Conservation (phyloP, 1,140 invertebrate species). For the Teleogryllus occipitalis region DNA sequence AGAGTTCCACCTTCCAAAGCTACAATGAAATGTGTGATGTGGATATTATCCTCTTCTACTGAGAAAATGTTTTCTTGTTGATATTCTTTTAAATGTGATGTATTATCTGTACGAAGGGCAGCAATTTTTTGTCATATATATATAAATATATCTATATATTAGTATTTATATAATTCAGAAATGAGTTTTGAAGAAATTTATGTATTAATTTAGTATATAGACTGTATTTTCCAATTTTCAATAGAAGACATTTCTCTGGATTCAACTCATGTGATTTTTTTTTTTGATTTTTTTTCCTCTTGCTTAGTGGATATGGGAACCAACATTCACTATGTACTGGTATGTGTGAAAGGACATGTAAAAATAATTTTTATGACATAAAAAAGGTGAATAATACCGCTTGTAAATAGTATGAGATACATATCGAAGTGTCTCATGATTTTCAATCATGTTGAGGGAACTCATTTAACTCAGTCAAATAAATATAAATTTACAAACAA, state of each 20-base stretch:
- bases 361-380: background rate
- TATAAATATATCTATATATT: background rate
- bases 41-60: background rate
- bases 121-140: background rate
- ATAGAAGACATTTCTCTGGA: background rate
- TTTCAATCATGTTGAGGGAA: constrained; percentile 4
- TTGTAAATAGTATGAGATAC: background rate
- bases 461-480: constrained; percentile 1
- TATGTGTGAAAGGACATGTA: background rate
- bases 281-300: background rate
- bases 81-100: background rate
- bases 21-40: background rate
- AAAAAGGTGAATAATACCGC: background rate
- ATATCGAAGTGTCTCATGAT: background rate
- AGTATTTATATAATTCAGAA: no score
- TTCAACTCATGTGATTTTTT: background rate
- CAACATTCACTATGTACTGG: background rate
- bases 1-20: background rate
- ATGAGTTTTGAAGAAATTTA: no score
- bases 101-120: background rate
- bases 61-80: background rate
- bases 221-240: no score
- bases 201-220: no score
- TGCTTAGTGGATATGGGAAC: background rate
- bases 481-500: background rate